Conservation (phyloP, 2,888 invertebrate species). For the Tetragonula carbonaria region DNA sequence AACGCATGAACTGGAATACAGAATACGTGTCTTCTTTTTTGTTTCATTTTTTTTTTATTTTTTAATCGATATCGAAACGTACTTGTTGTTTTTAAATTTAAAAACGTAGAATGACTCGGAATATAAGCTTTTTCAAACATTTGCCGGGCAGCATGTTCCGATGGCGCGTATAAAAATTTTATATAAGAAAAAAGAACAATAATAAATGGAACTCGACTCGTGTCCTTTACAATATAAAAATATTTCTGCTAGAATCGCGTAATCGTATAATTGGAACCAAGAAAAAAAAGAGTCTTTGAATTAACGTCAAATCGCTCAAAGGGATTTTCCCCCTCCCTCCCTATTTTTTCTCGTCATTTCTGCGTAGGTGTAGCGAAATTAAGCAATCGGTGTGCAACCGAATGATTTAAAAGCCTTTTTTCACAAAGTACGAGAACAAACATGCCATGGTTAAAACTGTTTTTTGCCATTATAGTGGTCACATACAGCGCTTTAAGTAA, state of each 20-base stretch:
- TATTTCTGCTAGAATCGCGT: not conserved
- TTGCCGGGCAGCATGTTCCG: not conserved
- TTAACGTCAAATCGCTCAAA: not conserved
- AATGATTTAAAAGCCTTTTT: not conserved
- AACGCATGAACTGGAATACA: not conserved
- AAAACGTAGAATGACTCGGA: not conserved
- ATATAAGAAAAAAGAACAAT: too few relatives aligned
- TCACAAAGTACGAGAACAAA: not conserved
- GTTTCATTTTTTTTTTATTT: not conserved
- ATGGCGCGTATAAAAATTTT: not conserved
- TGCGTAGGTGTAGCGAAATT: not conserved
- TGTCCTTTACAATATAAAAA: not conserved
- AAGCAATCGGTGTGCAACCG: not conserved
- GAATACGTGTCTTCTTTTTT: too few relatives aligned
- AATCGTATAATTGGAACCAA: not conserved
- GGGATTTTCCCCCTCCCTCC: not conserved
- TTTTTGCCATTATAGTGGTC: not conserved
- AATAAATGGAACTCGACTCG: too few relatives aligned
- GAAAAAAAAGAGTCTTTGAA: not conserved
- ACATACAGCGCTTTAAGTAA: not conserved
- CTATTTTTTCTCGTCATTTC: too few relatives aligned
- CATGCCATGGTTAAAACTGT: not conserved
- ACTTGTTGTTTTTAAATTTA: not conserved
- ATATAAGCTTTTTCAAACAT: not conserved
- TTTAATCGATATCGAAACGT: not conserved